Evolutionary conservation across 2,797 vertebrate genomes (phyloP).

Genomic region (Kryptopterus vitreolus): DNA sequence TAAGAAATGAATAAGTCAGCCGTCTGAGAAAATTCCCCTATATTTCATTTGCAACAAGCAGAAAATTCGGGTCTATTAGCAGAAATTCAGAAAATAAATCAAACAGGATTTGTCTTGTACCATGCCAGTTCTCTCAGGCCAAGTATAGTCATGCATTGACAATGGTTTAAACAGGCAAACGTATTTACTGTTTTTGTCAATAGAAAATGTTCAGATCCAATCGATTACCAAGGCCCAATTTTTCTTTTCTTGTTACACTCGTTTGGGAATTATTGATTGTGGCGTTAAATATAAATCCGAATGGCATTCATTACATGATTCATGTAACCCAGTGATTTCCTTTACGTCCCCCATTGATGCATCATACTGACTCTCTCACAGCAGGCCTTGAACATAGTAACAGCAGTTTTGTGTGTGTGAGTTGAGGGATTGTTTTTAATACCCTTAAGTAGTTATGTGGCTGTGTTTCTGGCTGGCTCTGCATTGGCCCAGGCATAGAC

Average conservation of each 20-base stretch:
- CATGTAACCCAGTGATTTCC: conserved; percentile 15
- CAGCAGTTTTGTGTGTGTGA: conserved; percentile 33
- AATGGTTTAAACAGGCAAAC: background rate
- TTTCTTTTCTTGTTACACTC: background rate
- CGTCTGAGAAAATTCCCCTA: background rate
- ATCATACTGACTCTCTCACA: background rate
- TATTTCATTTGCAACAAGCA: background rate
- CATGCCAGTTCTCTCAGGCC: background rate
- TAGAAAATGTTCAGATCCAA: background rate
- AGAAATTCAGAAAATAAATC: conserved; percentile 1
- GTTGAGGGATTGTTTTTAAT: conserved; percentile 49
- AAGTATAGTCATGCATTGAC: background rate
- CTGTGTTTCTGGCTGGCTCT: conserved; percentile 46
- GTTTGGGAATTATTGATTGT: background rate
- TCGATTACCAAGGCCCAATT: background rate
- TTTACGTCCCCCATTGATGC: background rate
- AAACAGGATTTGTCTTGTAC: background rate
- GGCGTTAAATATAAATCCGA: background rate
- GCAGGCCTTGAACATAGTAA: conserved; percentile 20
- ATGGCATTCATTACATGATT: background rate
- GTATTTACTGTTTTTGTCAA: background rate
- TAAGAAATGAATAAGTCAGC: background rate
- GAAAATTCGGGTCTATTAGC: background rate
- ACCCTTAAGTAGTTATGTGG: conserved; percentile 39
- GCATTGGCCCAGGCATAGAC: conserved; percentile 1